Evolutionary conservation across 2,888 invertebrate species (phyloP), one percentile per base, ranked within the genome.

Genomic region (Halictus quadricinctus): DNA sequence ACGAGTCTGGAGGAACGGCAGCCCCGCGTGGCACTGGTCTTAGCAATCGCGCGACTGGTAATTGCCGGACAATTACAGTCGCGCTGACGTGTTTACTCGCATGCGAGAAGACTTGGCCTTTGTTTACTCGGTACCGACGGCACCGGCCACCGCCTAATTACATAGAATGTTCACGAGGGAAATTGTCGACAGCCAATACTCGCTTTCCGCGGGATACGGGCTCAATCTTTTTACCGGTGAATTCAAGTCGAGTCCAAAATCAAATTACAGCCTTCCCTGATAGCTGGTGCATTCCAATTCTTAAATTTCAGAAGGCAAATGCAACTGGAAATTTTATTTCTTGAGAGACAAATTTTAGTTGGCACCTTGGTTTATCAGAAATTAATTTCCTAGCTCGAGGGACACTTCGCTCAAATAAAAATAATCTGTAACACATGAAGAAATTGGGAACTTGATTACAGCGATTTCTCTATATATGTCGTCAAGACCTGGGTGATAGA

Each of bases 1-100:
- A 64, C 60, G 74, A 78, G 50, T 41, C 46, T 3, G 72, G 25
- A 81, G 41, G 70, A 41, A 48, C 81, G 43, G 50, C 76, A 66
- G 58, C 43, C 66, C 29, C 50, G 25, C 54, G 54, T 58, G 46
- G 81, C 72, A 77, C 54, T 43, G 76, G 69, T 73, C 72, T 46
- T 79, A 50, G 84, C 86, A 78, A 88, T 89, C 82, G 81, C 69
- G 85, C 88, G 87, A 82, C 86, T 86, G 90, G 89, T 92, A 92
- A 92, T 92, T 92, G 92, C 88, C 88, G 80, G 86, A 89, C 92
- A 92, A 93, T 92, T 92, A 92, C 90, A 89, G 88, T 83, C 80
- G 84, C 85, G 89, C 89, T 90, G 91, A 89, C 90, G 91, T 89
- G 90, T 91, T 92, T 92, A 92, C 91, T 91, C 90, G 89, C 91